Evolutionary conservation across 2,113 vertebrate genomes (phyloP), one percentile per base, ranked within the genome.

Genomic region (Phyllostomus hastatus): DNA sequence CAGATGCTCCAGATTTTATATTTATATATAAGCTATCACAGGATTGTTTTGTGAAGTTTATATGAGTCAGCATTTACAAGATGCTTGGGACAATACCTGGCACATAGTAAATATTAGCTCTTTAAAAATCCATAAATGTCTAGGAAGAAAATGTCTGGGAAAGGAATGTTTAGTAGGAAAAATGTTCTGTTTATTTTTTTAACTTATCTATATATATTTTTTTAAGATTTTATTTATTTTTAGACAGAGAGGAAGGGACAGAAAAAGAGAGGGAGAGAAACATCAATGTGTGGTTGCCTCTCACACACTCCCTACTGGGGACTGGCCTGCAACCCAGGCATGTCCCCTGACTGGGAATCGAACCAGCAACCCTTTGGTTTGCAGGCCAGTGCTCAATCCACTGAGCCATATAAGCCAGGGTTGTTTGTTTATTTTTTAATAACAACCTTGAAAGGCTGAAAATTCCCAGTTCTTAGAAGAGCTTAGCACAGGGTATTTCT

Each of bases 401-500:
- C 22, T 59, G 57, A 59, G 22, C 57, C 22, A 59, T 22, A 59
- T 24, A 9, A 59, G 20, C 57, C 57, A 59, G 57, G 57, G 57
- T 10, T 57, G 28, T 61, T 89, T 91, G 20, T 72, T 78, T 96
- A 41, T 52, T 85, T 91, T 81, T 96, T 88, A 67, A 48, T 75
- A 95, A 59, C 20, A 88, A 57, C 52, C 9, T 75, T 38, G 11
- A 90, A 90, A 90, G 19, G 46, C 0, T 89, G 54, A 88, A 80
- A 95, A 96, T 66, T 72, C 48, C 41, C 33, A 84, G 57, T 79
- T 88, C 26, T 85, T 75, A 82, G 46, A 79, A n/a, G 5, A 84
- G 11, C 48, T 95, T 26, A 85, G 33, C 22, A 41, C 0, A 59
- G n/a, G 41, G 0, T 89, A 38, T 76, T 81, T 94, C 84, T 90